Conservation (phyloP, 2,113 vertebrate species). For the Scortum barcoo region DNA sequence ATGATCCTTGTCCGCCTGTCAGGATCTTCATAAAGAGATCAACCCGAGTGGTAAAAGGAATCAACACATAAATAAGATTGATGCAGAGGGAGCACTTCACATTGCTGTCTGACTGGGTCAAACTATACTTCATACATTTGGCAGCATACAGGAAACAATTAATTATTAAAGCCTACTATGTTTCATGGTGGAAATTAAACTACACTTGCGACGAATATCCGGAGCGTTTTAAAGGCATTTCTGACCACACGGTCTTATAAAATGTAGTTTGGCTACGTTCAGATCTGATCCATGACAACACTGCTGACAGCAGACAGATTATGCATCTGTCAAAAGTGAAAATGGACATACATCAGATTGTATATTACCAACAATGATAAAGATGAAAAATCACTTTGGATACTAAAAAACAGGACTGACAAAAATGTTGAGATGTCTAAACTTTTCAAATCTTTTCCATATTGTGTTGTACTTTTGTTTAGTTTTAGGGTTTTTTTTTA, state of each 20-base stretch:
- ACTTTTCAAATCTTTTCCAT: neutral
- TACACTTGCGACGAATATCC: neutral
- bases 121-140: neutral
- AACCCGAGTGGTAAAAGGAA: slow-evolving; percentile 47
- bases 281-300: neutral
- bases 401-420: neutral
- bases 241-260: neutral
- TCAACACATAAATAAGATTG: slow-evolving; percentile 42
- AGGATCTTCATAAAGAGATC: slow-evolving; percentile 76
- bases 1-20: slow-evolving; percentile 75
- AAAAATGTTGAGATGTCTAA: neutral
- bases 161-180: neutral
- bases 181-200: neutral
- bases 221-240: neutral
- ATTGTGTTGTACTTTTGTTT: neutral
- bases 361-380: neutral
- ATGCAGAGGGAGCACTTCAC: slow-evolving; percentile 14
- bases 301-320: neutral
- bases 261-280: neutral
- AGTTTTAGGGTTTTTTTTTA: neutral
- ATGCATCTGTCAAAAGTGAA: neutral
- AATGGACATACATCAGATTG: neutral
- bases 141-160: neutral
- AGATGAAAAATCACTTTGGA: no score
- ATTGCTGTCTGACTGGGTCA: slow-evolving; percentile 1